Evolutionary conservation across 2,797 vertebrate genomes (phyloP).

Genomic region (Naso thynnoides): DNA sequence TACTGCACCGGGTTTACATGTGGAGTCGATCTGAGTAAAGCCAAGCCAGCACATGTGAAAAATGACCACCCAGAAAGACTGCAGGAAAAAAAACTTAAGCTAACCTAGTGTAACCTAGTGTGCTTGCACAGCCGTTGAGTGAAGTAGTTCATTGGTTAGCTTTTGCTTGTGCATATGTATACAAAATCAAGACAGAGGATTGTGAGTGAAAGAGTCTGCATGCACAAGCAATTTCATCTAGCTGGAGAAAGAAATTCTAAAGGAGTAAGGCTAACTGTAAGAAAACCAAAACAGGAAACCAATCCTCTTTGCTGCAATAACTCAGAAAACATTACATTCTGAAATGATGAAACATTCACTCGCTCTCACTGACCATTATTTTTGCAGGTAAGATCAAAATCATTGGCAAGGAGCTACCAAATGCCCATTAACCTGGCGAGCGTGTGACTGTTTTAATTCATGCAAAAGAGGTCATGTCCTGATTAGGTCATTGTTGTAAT

Average conservation of each 20-base stretch:
- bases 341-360: constrained; percentile 31
- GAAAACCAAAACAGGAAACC: constrained; percentile 24
- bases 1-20: no score
- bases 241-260: constrained; percentile 9
- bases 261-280: constrained; percentile 9
- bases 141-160: background rate
- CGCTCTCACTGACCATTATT: constrained; percentile 12
- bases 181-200: background rate
- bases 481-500: constrained; percentile 30
- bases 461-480: constrained; percentile 38
- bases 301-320: constrained; percentile 25
- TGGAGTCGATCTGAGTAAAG: no score
- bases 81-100: background rate
- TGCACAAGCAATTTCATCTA: constrained; percentile 3
- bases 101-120: background rate
- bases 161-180: background rate
- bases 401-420: constrained; percentile 1
- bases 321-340: constrained; percentile 19
- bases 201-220: background rate
- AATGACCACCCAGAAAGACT: background rate
- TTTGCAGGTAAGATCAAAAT: constrained; percentile 29
- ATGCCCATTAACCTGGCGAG: constrained; percentile 16
- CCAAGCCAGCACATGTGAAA: no score
- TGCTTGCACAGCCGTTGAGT: constrained; percentile 18
- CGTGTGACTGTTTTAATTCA: constrained; percentile 55